A percentile compares a stretch with the other conserved stretches of the same genome.
Evolutionary conservation across 2,888 invertebrate genomes (phyloP).

Genomic region (Saturnia japonica): DNA sequence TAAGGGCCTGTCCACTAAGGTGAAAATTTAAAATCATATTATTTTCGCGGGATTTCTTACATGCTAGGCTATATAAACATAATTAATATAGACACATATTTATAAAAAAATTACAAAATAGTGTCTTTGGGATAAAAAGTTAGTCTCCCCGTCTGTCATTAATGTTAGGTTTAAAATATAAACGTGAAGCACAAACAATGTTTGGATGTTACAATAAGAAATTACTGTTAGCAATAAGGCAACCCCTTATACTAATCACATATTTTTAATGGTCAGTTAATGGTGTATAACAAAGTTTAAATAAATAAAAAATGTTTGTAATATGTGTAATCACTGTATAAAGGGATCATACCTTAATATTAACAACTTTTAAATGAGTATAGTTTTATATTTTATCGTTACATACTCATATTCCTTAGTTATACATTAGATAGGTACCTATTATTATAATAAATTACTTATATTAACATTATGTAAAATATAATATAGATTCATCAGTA

Average conservation of each 20-base stretch:
- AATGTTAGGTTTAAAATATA: not conserved
- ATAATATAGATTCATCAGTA: too few relatives aligned
- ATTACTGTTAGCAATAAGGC: too few relatives aligned
- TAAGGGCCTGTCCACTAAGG: not conserved
- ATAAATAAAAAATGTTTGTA: too few relatives aligned
- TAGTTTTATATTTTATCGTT: not conserved
- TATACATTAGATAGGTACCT: not conserved
- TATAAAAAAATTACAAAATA: not conserved
- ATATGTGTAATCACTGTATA: not conserved
- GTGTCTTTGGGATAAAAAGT: not conserved
- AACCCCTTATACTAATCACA: too few relatives aligned
- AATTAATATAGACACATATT: not conserved
- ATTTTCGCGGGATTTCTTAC: not conserved
- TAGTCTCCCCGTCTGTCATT: not conserved
- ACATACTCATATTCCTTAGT: not conserved
- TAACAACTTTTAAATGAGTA: not conserved
- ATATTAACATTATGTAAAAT: too few relatives aligned
- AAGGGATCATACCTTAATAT: not conserved
- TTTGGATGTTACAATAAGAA: not conserved
- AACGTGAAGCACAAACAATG: not conserved
- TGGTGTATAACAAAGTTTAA: too few relatives aligned
- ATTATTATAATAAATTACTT: too few relatives aligned
- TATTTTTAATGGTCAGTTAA: too few relatives aligned
- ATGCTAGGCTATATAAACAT: not conserved
- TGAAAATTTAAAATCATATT: not conserved